phyloP scores from a whole-genome alignment of 2,797 vertebrate species.

The Spondyliosoma cantharus region DNA sequence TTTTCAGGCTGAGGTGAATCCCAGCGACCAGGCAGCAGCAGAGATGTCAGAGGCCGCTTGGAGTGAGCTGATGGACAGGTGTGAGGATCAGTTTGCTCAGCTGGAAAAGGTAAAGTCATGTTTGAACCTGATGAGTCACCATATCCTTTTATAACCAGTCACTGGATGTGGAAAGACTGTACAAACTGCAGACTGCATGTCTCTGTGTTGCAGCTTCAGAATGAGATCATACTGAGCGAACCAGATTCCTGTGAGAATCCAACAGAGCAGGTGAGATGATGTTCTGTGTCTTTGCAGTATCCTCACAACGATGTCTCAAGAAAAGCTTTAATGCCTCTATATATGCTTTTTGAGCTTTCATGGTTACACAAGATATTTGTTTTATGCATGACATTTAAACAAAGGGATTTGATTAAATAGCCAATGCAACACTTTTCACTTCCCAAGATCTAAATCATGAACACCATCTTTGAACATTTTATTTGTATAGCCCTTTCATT shows the following conservation, averaged over 20 bases:
- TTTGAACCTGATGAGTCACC: no score
- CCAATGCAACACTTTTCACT: not conserved
- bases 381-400: not conserved
- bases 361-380: not conserved
- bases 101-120: conserved; percentile 74
- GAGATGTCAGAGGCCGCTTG: conserved; percentile 72
- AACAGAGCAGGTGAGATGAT: conserved; percentile 75
- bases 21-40: not conserved
- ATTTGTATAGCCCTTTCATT: not conserved
- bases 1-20: conserved; percentile 57
- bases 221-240: conserved; percentile 78
- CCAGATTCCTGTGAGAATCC: conserved; percentile 67
- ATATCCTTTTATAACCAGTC: not conserved
- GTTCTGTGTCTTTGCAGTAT: not conserved
- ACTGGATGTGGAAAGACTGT: not conserved
- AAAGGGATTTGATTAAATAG: not conserved
- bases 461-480: not conserved
- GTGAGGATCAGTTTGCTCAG: conserved; percentile 79
- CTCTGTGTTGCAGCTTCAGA: conserved; percentile 82
- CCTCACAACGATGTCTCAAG: no score
- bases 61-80: conserved; percentile 75
- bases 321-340: not conserved
- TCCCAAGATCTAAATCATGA: not conserved
- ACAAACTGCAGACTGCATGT: not conserved
- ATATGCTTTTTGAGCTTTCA: not conserved